A percentile compares a stretch with the other conserved stretches of the same genome.
Evolutionary conservation across 2,888 invertebrate species (phyloP).

Genomic region (Drosophila kuntzei): DNA sequence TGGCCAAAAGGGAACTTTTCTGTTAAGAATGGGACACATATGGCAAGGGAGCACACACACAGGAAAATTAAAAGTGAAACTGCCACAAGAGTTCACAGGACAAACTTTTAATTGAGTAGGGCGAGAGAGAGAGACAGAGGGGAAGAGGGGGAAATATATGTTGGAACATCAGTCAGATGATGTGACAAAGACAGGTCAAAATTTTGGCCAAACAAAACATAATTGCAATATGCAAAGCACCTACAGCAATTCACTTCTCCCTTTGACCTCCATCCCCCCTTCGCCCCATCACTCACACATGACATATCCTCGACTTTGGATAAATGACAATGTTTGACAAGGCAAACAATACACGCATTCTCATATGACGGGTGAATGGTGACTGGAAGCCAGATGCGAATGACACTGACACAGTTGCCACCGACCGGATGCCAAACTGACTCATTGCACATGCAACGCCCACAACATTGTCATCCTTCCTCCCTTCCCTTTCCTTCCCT

Average conservation of each 20-base stretch:
- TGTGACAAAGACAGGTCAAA: slow-evolving; percentile 58
- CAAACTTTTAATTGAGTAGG: slow-evolving; percentile 70
- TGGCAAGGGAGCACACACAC: slow-evolving; percentile 38
- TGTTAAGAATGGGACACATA: slow-evolving; percentile 32
- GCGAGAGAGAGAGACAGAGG: background rate
- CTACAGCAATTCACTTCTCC: slow-evolving; percentile 11
- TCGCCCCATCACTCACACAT: background rate
- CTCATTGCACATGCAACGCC: slow-evolving; percentile 62
- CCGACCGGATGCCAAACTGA: slow-evolving; percentile 19
- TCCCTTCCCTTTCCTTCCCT: slow-evolving; percentile 1
- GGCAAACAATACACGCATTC: slow-evolving; percentile 63
- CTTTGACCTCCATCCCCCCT: background rate
- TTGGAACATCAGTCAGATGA: slow-evolving; percentile 24
- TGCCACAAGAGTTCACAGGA: slow-evolving; percentile 35
- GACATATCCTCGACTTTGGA: slow-evolving; percentile 55
- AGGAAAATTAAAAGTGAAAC: slow-evolving; percentile 72
- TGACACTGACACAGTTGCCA: slow-evolving; percentile 72
- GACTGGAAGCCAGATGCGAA: slow-evolving; percentile 40
- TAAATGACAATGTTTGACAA: slow-evolving; percentile 78
- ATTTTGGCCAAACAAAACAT: slow-evolving; percentile 67
- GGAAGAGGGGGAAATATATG: background rate
- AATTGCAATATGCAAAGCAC: slow-evolving; percentile 74
- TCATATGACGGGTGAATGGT: slow-evolving; percentile 6
- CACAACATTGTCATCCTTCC: slow-evolving; percentile 38
- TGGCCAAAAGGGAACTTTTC: slow-evolving; percentile 21